Conservation (phyloP, 1,140 invertebrate species). For the Hylaeus volcanicus region DNA sequence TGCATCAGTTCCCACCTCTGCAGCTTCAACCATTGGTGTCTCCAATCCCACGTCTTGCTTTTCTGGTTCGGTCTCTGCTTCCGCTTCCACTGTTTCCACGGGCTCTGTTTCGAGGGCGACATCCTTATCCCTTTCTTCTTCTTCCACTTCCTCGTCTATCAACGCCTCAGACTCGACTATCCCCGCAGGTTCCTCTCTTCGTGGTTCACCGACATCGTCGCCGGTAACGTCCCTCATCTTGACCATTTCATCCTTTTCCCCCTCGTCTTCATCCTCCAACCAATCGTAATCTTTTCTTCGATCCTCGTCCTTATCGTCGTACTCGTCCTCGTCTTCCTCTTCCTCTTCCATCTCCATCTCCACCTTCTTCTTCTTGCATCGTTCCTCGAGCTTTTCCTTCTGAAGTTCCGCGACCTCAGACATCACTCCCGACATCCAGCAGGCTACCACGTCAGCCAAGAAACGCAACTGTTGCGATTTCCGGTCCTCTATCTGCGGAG, state of each 20-base stretch:
- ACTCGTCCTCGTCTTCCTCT: slow-evolving; percentile 9
- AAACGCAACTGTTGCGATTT: slow-evolving; percentile 74
- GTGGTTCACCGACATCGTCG: not conserved
- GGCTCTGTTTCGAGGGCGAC: not conserved
- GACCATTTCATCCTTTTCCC: not conserved
- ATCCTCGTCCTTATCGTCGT: not conserved
- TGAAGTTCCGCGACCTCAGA: slow-evolving; percentile 66
- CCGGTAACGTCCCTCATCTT: not conserved
- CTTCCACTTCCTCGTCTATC: not conserved
- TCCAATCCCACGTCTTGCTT: not conserved
- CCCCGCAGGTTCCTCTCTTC: not conserved
- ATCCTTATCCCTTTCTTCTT: not conserved
- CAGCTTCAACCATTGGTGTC: not conserved
- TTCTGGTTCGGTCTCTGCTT: not conserved
- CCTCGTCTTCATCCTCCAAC: not conserved
- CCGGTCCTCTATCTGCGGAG: slow-evolving; percentile 56
- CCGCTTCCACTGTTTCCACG: not conserved
- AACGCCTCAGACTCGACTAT: not conserved
- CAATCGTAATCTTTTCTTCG: no score
- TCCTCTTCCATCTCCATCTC: slow-evolving; percentile 34
- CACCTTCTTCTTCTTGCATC: slow-evolving; percentile 49
- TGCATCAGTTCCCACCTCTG: not conserved
- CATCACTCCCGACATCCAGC: slow-evolving; percentile 74
- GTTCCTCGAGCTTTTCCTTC: slow-evolving; percentile 54
- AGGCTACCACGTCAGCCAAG: slow-evolving; percentile 71